Conservation (phyloP, 2,797 vertebrate genomes). For the Phoxinus dragarum region DNA sequence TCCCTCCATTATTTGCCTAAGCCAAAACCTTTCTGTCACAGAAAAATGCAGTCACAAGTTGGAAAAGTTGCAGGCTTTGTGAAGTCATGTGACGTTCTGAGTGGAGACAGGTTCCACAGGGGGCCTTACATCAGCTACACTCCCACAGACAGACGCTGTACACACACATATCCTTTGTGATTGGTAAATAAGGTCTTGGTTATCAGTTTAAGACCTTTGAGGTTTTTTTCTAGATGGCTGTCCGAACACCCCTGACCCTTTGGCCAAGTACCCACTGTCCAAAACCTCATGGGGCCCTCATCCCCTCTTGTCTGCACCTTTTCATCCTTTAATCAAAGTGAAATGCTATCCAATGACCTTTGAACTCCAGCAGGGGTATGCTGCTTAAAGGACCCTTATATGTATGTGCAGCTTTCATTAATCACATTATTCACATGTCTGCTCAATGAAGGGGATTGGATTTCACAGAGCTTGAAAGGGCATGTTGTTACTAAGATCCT, state of each 20-base stretch:
- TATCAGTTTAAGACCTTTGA: conserved; percentile 41
- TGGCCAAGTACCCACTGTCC: conserved; percentile 37
- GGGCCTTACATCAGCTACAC: conserved; percentile 7
- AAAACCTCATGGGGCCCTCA: conserved; percentile 45
- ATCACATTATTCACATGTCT: conserved; percentile 35
- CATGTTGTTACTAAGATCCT: background rate
- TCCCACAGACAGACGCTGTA: conserved; percentile 26
- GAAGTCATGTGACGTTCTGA: conserved; percentile 42
- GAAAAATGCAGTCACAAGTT: conserved; percentile 37
- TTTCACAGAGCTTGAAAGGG: conserved; percentile 14
- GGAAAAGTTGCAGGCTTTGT: conserved; percentile 34
- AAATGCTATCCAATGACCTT: conserved; percentile 65
- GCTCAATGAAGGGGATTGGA: conserved; percentile 12
- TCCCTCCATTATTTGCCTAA: background rate
- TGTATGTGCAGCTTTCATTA: conserved; percentile 34
- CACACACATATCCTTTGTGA: conserved; percentile 54
- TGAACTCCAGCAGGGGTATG: conserved; percentile 46
- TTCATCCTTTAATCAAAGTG: conserved; percentile 71
- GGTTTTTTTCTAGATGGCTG: conserved; percentile 8
- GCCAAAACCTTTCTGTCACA: background rate
- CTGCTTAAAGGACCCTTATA: conserved; percentile 49
- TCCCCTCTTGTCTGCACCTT: conserved; percentile 57
- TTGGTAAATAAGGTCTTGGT: conserved; percentile 25
- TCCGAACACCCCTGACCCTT: conserved; percentile 16
- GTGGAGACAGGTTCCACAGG: conserved; percentile 27